phyloP scores from a whole-genome alignment of 2,888 invertebrate genomes.

The Melangyna quadrimaculata region DNA sequence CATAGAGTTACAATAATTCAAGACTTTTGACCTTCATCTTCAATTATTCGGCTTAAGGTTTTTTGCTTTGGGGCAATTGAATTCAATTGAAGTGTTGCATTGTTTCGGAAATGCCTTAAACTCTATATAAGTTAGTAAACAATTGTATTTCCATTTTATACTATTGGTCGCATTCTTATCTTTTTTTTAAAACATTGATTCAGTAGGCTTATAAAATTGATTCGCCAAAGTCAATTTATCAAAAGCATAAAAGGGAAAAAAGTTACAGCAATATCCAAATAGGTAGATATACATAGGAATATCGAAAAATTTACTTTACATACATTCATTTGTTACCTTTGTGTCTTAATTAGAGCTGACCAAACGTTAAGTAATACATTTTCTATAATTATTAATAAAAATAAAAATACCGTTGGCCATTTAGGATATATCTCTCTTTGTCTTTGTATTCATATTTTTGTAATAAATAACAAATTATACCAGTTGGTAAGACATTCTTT shows the following conservation, averaged over 20 bases:
- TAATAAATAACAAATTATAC: constrained; percentile 15
- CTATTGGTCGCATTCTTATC: not conserved
- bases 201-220: constrained; percentile 3
- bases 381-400: not conserved
- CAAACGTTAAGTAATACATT: constrained; percentile 24
- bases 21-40: not conserved
- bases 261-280: not conserved
- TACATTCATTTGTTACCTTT: not conserved
- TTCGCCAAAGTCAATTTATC: constrained; percentile 18
- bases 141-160: not conserved
- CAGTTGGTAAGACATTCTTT: constrained; percentile 22
- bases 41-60: constrained; percentile 10
- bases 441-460: not conserved
- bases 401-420: not conserved
- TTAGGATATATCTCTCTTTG: not conserved
- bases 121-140: not conserved
- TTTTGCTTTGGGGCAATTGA: not conserved
- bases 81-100: constrained; percentile 1
- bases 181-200: not conserved
- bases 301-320: not conserved
- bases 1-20: not conserved
- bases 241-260: constrained; percentile 4
- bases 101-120: not conserved
- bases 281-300: not conserved
- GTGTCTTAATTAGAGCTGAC: not conserved